Evolutionary conservation across 53 echinoderm and acorn worm genomes (phyloP), one percentile per base, ranked within the genome.

Genomic region (Paelopatides confundens): DNA sequence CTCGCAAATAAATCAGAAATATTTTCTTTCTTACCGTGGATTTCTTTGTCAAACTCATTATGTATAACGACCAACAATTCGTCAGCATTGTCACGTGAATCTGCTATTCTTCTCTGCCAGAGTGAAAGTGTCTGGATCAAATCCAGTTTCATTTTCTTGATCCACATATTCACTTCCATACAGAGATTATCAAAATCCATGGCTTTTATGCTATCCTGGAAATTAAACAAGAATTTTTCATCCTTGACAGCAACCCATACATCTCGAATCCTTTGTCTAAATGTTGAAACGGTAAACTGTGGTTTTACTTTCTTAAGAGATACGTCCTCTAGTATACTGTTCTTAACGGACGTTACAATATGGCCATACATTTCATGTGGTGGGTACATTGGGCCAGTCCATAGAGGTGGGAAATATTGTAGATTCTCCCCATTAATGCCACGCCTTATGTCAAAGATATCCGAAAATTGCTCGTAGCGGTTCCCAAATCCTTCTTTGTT

Each of bases 191-290:
- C 43, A 28, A 71, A 71, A 36, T 71, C 71, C 2, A 71, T n/a
- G 33, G 71, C 71, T 71, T 71, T 71, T 11, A 71, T 43, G 46
- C 71, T 71, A 14, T 71, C 71, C 28, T 71, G 24, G 8, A 71
- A 71, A 43, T 71, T 71, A 39, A 71, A 71, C 21, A 71, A 43
- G 17, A 71, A 71, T 9, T 71, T 71, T 39, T 71, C 71, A 43
- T 24, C 26, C 39, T 43, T 71, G 7, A 71, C 71, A 23, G 71
- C 71, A 6, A 23, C 38, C 71, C 71, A 71, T 1, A 71, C 46
- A 38, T 71, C 71, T n/a, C 71, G 71, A 13, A 71, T 38, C 46
- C 71, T 71, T 24, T 71, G 71, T 2, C n/a, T 71, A 43, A 71
- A 71, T 9, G 71, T 38, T 12, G 38, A 38, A 26, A 71, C 46